Percentiles rank a stretch among this genome's conserved stretches.
Conservation (phyloP, 1,140 invertebrate species). For the Argopecten irradians region DNA sequence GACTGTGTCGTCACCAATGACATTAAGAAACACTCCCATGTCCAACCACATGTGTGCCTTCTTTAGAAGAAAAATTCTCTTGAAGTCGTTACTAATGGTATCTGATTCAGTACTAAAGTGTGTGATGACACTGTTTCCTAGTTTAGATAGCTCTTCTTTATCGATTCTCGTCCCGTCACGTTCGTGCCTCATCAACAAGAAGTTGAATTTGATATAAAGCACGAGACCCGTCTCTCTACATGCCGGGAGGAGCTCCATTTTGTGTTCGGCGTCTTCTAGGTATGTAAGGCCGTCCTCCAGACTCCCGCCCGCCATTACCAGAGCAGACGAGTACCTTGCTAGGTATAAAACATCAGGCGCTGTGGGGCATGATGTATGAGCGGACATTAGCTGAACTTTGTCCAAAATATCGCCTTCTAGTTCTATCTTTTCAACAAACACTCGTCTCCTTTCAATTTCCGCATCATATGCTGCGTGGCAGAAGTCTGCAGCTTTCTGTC, state of each 20-base stretch:
- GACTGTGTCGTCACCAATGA: background rate
- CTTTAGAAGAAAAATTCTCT: background rate
- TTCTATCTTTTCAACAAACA: background rate
- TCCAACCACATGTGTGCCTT: background rate
- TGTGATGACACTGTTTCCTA: background rate
- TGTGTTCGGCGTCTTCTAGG: background rate
- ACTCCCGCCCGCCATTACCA: background rate
- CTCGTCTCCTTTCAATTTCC: background rate
- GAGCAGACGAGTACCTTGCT: background rate
- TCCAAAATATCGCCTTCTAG: background rate
- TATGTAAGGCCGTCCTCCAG: background rate
- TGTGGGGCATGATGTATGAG: background rate
- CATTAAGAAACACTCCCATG: background rate
- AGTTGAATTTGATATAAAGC: constrained; percentile 5
- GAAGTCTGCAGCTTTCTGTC: background rate
- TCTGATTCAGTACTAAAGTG: constrained; percentile 4
- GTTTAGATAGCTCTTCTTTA: background rate
- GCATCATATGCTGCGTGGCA: constrained; percentile 6
- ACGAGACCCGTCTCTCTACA: background rate
- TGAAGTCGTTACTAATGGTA: background rate
- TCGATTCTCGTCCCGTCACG: background rate
- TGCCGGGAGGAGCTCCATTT: background rate
- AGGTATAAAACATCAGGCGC: background rate
- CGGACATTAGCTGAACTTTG: background rate
- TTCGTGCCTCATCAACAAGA: background rate